Evolutionary conservation across 2,888 invertebrate genomes (phyloP).

Genomic region (Seira sanloemensis): DNA sequence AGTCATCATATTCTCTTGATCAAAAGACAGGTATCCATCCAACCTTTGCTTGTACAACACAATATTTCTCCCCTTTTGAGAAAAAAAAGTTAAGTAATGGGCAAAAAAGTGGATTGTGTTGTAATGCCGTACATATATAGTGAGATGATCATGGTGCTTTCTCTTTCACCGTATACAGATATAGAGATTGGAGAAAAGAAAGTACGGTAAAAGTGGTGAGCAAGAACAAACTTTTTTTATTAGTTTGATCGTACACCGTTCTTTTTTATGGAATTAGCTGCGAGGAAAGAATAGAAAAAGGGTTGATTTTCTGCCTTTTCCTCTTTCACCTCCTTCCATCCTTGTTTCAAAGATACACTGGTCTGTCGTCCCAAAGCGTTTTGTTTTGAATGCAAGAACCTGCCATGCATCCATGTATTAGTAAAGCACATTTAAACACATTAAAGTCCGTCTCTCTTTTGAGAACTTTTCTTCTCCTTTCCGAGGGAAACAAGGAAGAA

Average conservation of each 20-base stretch:
- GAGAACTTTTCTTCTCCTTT: neutral
- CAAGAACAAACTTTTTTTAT: slow-evolving; percentile 45
- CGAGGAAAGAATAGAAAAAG: slow-evolving; percentile 36
- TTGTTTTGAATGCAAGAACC: neutral
- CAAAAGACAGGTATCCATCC: slow-evolving; percentile 29
- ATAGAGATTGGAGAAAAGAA: slow-evolving; percentile 19
- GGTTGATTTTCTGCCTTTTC: slow-evolving; percentile 53
- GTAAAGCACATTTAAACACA: neutral
- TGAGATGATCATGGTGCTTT: too few relatives aligned
- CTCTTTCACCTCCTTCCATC: neutral
- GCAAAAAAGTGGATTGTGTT: slow-evolving; percentile 3
- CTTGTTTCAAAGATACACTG: too few relatives aligned
- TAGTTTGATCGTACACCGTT: slow-evolving; percentile 54
- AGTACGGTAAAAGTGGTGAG: neutral
- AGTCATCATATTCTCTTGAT: slow-evolving; percentile 8
- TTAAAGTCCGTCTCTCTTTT: slow-evolving; percentile 2
- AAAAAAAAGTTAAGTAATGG: slow-evolving; percentile 2
- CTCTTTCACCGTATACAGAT: too few relatives aligned
- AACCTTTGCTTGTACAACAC: neutral
- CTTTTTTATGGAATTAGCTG: slow-evolving; percentile 50
- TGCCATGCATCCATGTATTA: neutral
- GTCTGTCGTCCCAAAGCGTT: too few relatives aligned
- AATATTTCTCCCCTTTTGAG: neutral
- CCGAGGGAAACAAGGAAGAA: slow-evolving; percentile 20
- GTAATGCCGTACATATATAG: neutral